Evolutionary conservation across 2,113 vertebrate species (phyloP), one percentile per base, ranked within the genome.

Genomic region (Panthera leo): DNA sequence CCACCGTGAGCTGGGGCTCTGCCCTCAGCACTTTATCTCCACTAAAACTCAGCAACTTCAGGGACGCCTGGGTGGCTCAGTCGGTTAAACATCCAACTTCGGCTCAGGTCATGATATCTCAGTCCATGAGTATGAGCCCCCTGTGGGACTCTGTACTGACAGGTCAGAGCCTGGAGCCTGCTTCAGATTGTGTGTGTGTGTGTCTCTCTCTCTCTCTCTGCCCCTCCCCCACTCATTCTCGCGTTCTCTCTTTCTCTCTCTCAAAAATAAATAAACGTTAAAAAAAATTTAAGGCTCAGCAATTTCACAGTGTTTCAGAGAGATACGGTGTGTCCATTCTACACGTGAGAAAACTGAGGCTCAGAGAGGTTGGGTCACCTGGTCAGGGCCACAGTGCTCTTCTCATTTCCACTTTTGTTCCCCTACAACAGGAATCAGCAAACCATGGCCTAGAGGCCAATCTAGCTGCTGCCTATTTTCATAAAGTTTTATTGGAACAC

Each of bases 1-100:
- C 2, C 1, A 25, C 51, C 63, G 4, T 0, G 0, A 67, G 42
- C 23, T 31, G 13, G 2, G 55, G 29, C 58, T 75, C 73, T 68
- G 14, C 0, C 0, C 58, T 89, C 29, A 31, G 67, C 13, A 36
- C 51, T 53, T 53, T 15, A 39, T 61, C 61, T 83, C 76, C 6
- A 51, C 11, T 51, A 51, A 51, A 51, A 51, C 51, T 51, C 51
- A 51, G 51, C 51, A 12, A 51, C 14, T 51, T 51, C 51, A 23
- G 58, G 58, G 58, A 21, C 2, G 3, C 58, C 58, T 61, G 58
- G 58, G 58, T 23, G 58, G 21, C 58, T 23, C 58, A 61, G 58
- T 23, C 21, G 3, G 8, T 61, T 14, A 9, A 23, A 8, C 21
- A 3, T 21, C 21, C 21, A 21, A 23, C 58, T 61, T 25, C 21